Base-by-base conservation (phyloP, 92 coral and sea anemone species). In the Palythoa grandis region DNA sequence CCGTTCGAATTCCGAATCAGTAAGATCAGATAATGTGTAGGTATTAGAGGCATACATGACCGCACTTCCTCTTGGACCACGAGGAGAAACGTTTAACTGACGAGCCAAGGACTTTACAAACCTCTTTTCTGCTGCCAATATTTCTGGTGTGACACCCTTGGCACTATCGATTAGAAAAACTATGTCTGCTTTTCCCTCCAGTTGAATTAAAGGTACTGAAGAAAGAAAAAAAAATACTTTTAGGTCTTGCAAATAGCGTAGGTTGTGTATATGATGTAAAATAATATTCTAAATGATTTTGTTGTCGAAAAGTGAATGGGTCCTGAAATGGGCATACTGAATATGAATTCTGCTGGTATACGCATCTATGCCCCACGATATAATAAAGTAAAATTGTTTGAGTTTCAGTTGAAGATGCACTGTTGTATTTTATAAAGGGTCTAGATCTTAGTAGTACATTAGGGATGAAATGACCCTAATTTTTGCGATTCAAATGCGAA, bases 91-190 rank as follows among this genome's bases (percentile, higher is more conserved):
- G 76, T 80, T 80, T 29, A 89, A 87, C 56, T 79, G 80, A 66
- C 87, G 71, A 76, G 89, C 95, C 84, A 93, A 72, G 11, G 87
- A 80, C 48, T 93, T 93, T 14, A 86, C 85, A 57, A 93, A 67
- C 7, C 82, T 63, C 61, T 90, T 88, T 67, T 90, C 90, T 19
- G 83, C 84, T 24, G 77, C 75, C 53, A 93, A 83, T 69, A 90
- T 89, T 15, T 71, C 71, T 24, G 40, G 38, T 57, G 88, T 93
- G 10, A 88, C 84, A 63, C 90, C 92, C 19, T 70, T 88, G 13
- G 95, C 88, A 4, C 92, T 87, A 72, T 93, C 95, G 23, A 91
- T 80, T 38, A 93, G 79, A 76, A 93, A 91, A 0, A 93, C 80
- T 16, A 93, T 76, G 77, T 93, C 95, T 52, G 92, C 80, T 74